Conservation (phyloP, 2,888 invertebrate species). For the Dolichomitus sp. region DNA sequence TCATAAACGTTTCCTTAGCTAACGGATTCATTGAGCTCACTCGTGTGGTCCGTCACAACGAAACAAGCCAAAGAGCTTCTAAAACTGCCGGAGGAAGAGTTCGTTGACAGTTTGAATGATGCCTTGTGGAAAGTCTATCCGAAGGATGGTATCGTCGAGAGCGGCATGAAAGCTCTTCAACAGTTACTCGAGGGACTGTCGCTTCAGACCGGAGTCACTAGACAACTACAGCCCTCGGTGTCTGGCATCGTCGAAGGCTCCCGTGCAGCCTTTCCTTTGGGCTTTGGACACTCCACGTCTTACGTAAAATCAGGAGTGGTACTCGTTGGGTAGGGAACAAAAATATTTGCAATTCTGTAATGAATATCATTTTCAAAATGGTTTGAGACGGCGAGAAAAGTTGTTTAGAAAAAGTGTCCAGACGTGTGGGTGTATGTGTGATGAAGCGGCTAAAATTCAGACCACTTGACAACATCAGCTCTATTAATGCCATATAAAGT, state of each 20-base stretch:
- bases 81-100: conserved; percentile 91
- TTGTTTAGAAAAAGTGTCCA: too few species aligned
- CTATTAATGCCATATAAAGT: too few species aligned
- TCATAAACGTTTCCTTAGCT: conserved; percentile 86
- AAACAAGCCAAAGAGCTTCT: conserved; percentile 92
- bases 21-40: conserved; percentile 91
- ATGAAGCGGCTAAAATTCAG: too few species aligned
- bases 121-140: conserved; percentile 92
- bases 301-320: conserved; percentile 95
- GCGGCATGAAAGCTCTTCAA: conserved; percentile 88
- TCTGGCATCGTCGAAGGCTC: conserved; percentile 88
- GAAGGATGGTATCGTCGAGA: conserved; percentile 87
- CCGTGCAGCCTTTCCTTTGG: conserved; percentile 96
- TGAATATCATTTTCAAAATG: too few species aligned
- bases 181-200: conserved; percentile 85
- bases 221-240: conserved; percentile 92
- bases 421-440: too few species aligned
- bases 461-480: too few species aligned
- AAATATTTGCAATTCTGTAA: neutral
- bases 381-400: too few species aligned
- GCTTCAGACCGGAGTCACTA: conserved; percentile 86
- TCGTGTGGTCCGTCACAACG: conserved; percentile 97
- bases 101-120: conserved; percentile 95
- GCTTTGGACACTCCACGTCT: conserved; percentile 95
- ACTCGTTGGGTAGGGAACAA: conserved; percentile 92